Evolutionary conservation across 2,888 invertebrate species (phyloP).

Genomic region (Rhingia campestris): DNA sequence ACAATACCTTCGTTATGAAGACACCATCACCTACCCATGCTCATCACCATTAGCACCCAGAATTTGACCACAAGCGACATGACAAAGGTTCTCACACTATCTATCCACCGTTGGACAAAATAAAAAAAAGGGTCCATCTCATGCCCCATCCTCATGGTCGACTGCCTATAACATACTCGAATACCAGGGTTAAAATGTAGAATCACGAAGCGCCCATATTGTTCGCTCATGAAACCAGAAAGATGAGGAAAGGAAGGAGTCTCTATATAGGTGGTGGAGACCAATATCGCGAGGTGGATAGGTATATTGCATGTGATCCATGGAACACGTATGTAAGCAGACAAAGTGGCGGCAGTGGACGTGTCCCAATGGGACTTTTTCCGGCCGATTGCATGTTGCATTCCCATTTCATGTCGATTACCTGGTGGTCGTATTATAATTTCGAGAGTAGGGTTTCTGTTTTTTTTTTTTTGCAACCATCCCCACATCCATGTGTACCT

Average conservation of each 20-base stretch:
- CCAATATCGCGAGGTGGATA: constrained; percentile 22
- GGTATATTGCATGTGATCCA: constrained; percentile 26
- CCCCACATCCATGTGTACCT: constrained; percentile 22
- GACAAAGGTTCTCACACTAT: background rate
- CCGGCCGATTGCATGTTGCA: constrained; percentile 74
- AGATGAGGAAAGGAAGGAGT: constrained; percentile 6
- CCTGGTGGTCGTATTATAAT: constrained; percentile 72
- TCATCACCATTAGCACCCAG: constrained; percentile 41
- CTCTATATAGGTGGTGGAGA: background rate
- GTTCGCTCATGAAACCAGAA: background rate
- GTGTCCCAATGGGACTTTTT: constrained; percentile 69
- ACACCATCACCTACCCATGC: constrained; percentile 1
- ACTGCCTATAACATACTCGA: constrained; percentile 14
- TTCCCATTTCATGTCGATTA: constrained; percentile 74
- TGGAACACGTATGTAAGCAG: constrained; percentile 51
- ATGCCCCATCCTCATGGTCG: constrained; percentile 50
- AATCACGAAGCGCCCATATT: constrained; percentile 21
- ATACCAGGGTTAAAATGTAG: background rate
- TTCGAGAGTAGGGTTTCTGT: constrained; percentile 8
- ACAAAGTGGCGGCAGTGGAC: constrained; percentile 49
- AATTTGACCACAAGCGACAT: constrained; percentile 6
- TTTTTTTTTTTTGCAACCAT: constrained; percentile 11
- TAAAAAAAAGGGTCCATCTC: background rate
- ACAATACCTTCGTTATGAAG: constrained; percentile 13
- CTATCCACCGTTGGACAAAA: background rate